A percentile compares a stretch with the other conserved stretches of the same genome.
These are phyloP conservation scores for Galagoides demidoff DNA, from an alignment of 2,797 vertebrate genomes.

Conservation along the genomic window DNA sequence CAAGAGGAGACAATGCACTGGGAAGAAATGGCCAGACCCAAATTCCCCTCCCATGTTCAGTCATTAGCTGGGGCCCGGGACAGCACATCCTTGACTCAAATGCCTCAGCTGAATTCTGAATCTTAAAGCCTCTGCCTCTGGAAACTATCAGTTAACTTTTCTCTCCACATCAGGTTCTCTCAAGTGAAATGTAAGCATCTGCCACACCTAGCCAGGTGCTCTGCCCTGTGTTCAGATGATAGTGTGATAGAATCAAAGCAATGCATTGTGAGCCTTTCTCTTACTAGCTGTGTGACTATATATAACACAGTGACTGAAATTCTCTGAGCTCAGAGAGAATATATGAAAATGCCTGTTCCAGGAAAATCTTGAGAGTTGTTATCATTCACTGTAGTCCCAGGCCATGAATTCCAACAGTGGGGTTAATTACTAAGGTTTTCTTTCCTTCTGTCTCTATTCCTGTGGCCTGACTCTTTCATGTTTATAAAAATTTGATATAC, in stretches of 20 bases:
- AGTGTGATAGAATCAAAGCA: not conserved
- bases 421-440: not conserved
- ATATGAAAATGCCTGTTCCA: not conserved
- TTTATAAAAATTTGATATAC: not conserved
- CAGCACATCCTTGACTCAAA: not conserved
- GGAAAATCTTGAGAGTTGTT: conserved; percentile 4
- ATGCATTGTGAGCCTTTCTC: not conserved
- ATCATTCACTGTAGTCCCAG: not conserved
- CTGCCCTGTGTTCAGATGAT: conserved; percentile 14
- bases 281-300: conserved; percentile 13
- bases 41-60: not conserved
- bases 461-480: not conserved
- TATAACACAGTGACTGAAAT: conserved; percentile 27
- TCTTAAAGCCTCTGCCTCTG: not conserved
- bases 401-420: not conserved
- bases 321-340: not conserved
- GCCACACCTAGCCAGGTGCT: not conserved
- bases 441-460: conserved; percentile 28
- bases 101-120: not conserved
- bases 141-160: not conserved
- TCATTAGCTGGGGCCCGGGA: not conserved
- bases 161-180: not conserved
- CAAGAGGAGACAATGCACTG: not conserved
- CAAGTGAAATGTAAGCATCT: conserved; percentile 28
- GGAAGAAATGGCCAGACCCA: not conserved